These are phyloP conservation scores for Pseudomyrmex pallidus DNA, from an alignment of 1,140 invertebrate genomes.

Conservation along the genomic window DNA sequence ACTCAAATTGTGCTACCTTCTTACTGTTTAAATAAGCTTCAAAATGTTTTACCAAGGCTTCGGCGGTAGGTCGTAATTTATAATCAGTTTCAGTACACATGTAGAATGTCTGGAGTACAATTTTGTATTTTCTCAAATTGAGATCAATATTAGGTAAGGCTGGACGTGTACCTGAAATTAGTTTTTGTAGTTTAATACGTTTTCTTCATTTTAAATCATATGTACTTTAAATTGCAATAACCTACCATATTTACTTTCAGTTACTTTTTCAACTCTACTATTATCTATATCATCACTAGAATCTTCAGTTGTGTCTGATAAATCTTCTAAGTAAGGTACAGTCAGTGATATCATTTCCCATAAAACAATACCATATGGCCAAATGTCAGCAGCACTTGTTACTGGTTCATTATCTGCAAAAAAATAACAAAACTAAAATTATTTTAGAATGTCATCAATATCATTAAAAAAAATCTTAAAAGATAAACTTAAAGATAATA, in stretches of 20 bases:
- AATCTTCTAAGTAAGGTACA: slow-evolving; percentile 86
- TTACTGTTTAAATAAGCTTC: slow-evolving; percentile 71
- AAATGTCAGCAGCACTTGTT: slow-evolving; percentile 92
- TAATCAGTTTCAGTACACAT: slow-evolving; percentile 89
- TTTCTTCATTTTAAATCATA: neutral
- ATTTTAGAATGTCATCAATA: slow-evolving; percentile 70
- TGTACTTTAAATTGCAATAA: neutral
- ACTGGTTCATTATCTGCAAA: slow-evolving; percentile 84
- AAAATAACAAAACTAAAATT: slow-evolving; percentile 81
- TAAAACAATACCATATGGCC: slow-evolving; percentile 90
- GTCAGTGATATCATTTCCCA: slow-evolving; percentile 93
- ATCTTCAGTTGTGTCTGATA: slow-evolving; percentile 59
- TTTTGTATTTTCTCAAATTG: slow-evolving; percentile 86
- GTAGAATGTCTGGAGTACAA: slow-evolving; percentile 89
- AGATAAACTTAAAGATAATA: slow-evolving; percentile 82
- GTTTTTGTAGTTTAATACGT: slow-evolving; percentile 38
- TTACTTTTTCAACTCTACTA: neutral
- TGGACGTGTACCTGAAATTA: slow-evolving; percentile 88
- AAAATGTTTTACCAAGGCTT: slow-evolving; percentile 81
- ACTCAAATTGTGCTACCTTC: neutral
- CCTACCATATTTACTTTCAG: slow-evolving; percentile 72
- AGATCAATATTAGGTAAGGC: slow-evolving; percentile 88
- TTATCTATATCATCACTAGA: slow-evolving; percentile 63
- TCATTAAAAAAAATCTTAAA: neutral
- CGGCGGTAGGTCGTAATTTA: slow-evolving; percentile 87